A percentile compares a stretch with the other conserved stretches of the same genome.
phyloP scores from a whole-genome alignment of 2,113 vertebrate species.

The Epinephelus lanceolatus region DNA sequence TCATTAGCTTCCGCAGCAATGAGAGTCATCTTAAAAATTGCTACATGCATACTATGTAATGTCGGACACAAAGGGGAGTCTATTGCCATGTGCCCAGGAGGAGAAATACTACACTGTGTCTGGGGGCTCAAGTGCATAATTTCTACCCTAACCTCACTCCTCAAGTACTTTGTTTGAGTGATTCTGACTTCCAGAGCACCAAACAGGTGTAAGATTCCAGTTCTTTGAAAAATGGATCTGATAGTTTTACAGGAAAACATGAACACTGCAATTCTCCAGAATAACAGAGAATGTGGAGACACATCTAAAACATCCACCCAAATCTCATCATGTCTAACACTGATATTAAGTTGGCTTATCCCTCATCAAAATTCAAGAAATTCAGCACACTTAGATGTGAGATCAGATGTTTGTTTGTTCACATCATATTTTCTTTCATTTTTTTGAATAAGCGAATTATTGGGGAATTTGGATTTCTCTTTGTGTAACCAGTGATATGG shows the following conservation, averaged over 20 bases:
- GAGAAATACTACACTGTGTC: slow-evolving; percentile 74
- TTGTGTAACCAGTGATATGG: neutral
- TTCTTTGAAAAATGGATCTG: slow-evolving; percentile 46
- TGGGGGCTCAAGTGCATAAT: slow-evolving; percentile 73
- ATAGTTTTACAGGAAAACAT: slow-evolving; percentile 9
- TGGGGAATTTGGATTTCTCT: neutral
- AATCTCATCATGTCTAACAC: neutral
- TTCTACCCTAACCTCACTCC: slow-evolving; percentile 59
- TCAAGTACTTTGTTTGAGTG: slow-evolving; percentile 64
- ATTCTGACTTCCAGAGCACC: slow-evolving; percentile 60
- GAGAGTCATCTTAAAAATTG: slow-evolving; percentile 79
- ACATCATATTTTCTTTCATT: neutral
- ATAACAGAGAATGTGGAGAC: slow-evolving; percentile 43
- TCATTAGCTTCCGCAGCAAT: slow-evolving; percentile 71
- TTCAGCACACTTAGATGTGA: neutral
- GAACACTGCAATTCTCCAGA: slow-evolving; percentile 16
- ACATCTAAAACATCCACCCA: neutral
- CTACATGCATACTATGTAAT: slow-evolving; percentile 72
- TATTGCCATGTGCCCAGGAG: slow-evolving; percentile 74
- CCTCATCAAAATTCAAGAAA: neutral
- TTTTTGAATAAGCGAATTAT: neutral
- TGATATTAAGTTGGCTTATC: slow-evolving; percentile 2
- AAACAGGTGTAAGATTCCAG: slow-evolving; percentile 66
- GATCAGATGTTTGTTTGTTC: slow-evolving; percentile 18
- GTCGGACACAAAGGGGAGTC: slow-evolving; percentile 78